Conservation (phyloP, 1,140 invertebrate species). For the Lepidurus packardi region DNA sequence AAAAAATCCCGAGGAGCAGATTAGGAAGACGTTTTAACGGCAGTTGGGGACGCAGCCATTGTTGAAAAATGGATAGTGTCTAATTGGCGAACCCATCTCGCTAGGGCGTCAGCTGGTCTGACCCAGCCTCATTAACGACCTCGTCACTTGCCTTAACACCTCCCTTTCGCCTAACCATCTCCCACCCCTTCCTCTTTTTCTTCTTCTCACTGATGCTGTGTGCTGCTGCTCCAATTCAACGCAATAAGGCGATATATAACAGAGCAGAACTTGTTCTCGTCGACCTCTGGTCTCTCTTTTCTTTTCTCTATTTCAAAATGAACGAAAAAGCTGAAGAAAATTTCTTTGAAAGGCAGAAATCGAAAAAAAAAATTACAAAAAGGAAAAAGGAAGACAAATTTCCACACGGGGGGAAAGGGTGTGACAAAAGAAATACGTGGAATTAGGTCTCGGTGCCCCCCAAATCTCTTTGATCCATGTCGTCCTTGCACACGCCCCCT, state of each 20-base stretch:
- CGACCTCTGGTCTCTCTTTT: neutral
- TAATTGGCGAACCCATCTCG: constrained; percentile 18
- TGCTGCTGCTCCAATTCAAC: neutral
- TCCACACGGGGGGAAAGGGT: neutral
- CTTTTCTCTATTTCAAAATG: neutral
- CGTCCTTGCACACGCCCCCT: neutral
- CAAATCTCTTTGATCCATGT: constrained; percentile 10
- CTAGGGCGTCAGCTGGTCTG: constrained; percentile 20
- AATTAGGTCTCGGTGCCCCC: neutral
- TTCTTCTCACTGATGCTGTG: neutral
- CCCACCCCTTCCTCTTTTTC: neutral
- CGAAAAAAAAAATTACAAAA: no score
- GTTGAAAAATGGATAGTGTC: constrained; percentile 19
- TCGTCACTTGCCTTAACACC: constrained; percentile 21
- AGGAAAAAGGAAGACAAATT: neutral
- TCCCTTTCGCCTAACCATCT: neutral
- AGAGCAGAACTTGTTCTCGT: neutral
- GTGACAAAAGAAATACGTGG: neutral
- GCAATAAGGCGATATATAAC: constrained; percentile 15
- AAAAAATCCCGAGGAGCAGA: constrained; percentile 12
- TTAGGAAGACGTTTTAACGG: constrained; percentile 12
- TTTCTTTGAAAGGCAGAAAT: neutral
- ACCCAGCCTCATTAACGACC: constrained; percentile 20
- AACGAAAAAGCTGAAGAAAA: neutral
- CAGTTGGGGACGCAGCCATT: constrained; percentile 13